These are phyloP conservation scores for Achlya flavicornis DNA, from an alignment of 2,888 invertebrate species.

Conservation along the genomic window DNA sequence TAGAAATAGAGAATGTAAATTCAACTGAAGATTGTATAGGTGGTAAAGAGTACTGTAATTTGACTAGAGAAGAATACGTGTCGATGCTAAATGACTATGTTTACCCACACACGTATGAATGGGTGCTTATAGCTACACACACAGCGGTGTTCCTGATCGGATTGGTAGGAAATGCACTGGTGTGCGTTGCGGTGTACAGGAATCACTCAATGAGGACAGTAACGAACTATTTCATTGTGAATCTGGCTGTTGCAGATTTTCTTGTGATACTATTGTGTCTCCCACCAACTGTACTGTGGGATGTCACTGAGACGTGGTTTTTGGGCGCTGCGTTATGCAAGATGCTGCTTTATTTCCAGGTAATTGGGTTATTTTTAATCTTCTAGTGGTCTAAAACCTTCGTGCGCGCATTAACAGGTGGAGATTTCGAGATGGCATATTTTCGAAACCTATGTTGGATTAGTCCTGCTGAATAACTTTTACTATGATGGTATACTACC, in stretches of 20 bases:
- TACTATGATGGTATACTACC: too few species aligned
- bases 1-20: slow-evolving; percentile 21
- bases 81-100: slow-evolving; percentile 86
- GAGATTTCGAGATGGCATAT: too few species aligned
- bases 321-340: slow-evolving; percentile 93
- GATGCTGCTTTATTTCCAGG: slow-evolving; percentile 94
- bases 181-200: slow-evolving; percentile 93
- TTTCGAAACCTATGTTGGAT: too few species aligned
- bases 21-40: slow-evolving; percentile 66
- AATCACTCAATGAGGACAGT: slow-evolving; percentile 95
- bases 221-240: slow-evolving; percentile 96
- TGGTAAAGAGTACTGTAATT: slow-evolving; percentile 71
- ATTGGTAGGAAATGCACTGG: slow-evolving; percentile 92
- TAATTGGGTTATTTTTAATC: slow-evolving; percentile 67
- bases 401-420: too few species aligned
- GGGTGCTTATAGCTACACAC: slow-evolving; percentile 90
- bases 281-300: slow-evolving; percentile 94
- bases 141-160: slow-evolving; percentile 91
- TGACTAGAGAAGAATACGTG: slow-evolving; percentile 84
- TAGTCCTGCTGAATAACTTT: too few species aligned
- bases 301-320: slow-evolving; percentile 97
- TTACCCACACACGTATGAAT: slow-evolving; percentile 88
- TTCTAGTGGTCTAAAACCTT: background rate
- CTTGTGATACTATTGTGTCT: slow-evolving; percentile 95
- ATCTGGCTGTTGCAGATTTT: slow-evolving; percentile 94